Evolutionary conservation across 2,113 vertebrate genomes (phyloP).

Genomic region (Tragelaphus strepsiceros): DNA sequence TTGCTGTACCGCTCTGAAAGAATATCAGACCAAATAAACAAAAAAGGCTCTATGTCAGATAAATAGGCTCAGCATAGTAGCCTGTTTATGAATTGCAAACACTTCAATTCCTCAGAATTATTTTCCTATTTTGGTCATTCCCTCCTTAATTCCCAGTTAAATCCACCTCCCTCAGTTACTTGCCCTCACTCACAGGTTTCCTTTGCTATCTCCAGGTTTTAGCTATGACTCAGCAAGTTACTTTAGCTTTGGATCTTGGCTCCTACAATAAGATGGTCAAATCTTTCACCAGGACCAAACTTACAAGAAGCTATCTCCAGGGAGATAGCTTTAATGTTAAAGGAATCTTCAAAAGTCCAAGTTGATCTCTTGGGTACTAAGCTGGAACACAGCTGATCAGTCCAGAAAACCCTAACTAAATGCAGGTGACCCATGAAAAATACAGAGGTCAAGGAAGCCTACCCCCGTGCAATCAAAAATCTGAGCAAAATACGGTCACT

Average conservation of each 20-base stretch:
- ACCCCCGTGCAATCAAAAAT: neutral
- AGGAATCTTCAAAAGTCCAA: neutral
- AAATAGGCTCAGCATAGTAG: neutral
- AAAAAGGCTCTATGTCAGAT: neutral
- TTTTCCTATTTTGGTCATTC: slow-evolving; percentile 9
- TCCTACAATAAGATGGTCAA: neutral
- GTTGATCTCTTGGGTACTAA: neutral
- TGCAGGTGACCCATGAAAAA: neutral
- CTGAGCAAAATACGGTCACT: neutral
- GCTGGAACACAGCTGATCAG: neutral
- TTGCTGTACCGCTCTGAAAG: neutral
- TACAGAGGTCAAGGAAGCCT: neutral
- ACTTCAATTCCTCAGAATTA: neutral
- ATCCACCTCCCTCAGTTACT: neutral
- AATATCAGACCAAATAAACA: neutral
- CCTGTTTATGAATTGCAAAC: neutral
- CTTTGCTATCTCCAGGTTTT: neutral
- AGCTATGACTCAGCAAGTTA: neutral
- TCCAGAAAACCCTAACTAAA: slow-evolving; percentile 21
- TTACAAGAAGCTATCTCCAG: neutral
- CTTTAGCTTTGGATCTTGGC: neutral
- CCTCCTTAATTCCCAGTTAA: neutral
- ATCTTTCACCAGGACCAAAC: neutral
- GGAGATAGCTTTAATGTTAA: neutral
- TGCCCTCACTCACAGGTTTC: neutral